Base-by-base conservation (phyloP, 2,888 invertebrate genomes). In the Physocephala rufipes region DNA sequence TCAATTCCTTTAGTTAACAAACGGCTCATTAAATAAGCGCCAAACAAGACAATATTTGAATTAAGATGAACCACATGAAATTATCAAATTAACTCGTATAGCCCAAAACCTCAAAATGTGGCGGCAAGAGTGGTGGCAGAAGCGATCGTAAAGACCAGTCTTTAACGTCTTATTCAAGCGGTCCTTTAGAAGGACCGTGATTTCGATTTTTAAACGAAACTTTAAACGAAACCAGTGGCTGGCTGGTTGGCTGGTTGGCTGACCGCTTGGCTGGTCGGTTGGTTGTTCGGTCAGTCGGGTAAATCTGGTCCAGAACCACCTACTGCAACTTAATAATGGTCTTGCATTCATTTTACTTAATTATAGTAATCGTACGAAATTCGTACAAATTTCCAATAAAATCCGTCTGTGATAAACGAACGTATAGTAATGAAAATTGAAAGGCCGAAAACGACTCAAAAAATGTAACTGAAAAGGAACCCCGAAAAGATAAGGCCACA, bases 21-120 rank as follows among this genome's bases (percentile, higher is more conserved):
- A 36, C 36, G 36, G 5, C 4, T 36, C 36, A 21, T 24, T 24
- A 66, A 66, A 55, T 19, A 26, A 53, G 4, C 19, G 19, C 21
- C 36, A 28, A 30, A 30, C 62, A 58, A 67, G 26, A 58, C 58
- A 59, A 58, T 12, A 58, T 58, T 65, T 65, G 49, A 58, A 58
- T 58, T 59, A 24, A 58, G 62, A 49, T 62, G 47, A 68, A 49
- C 68, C 68, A 61, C n/a, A n/a, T 36, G 30, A 53, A 68, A 68
- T 68, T 68, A 68, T 68, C 68, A 68, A 68, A 68, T 68, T 68
- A 68, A 68, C 68, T 68, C 67, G 43, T n/a, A 49, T 21, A 64
- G 16, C 21, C n/a, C n/a, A n/a, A n/a, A n/a, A n/a, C n/a, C n/a
- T n/a, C n/a, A n/a, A n/a, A n/a, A n/a, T n/a, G n/a, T n/a, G n/a